A percentile compares a stretch with the other conserved stretches of the same genome.
Conservation (phyloP, 2,113 vertebrate genomes). For the Gasterosteus aculeatus region DNA sequence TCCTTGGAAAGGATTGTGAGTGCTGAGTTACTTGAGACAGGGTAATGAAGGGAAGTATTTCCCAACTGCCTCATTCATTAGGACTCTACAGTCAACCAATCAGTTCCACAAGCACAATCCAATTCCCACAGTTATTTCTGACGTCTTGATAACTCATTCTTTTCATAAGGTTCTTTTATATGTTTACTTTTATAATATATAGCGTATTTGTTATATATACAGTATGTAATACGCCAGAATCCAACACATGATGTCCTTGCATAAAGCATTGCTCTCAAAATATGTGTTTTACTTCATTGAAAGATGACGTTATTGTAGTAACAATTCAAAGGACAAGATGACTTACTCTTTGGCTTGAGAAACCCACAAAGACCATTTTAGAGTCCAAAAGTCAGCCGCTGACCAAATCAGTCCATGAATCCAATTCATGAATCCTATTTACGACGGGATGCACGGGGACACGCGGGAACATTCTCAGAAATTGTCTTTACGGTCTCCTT, state of each 20-base stretch:
- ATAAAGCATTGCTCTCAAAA: conserved; percentile 2
- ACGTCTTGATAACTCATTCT: conserved; percentile 23
- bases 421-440: conserved; percentile 9
- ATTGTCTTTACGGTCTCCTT: not conserved
- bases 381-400: conserved; percentile 8
- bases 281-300: not conserved
- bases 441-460: conserved; percentile 7
- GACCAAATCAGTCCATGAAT: conserved; percentile 4
- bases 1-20: conserved; percentile 53
- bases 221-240: not conserved
- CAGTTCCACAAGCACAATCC: conserved; percentile 62
- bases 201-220: not conserved
- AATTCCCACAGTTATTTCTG: conserved; percentile 51
- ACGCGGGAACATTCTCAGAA: conserved; percentile 11
- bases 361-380: not conserved
- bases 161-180: conserved; percentile 16
- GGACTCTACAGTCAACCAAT: conserved; percentile 42
- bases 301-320: conserved; percentile 7
- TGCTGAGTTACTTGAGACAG: conserved; percentile 50
- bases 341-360: not conserved
- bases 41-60: conserved; percentile 66
- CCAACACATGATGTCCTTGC: not conserved
- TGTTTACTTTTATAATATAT: not conserved
- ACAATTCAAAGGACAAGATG: conserved; percentile 4
- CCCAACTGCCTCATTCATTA: conserved; percentile 58